These are phyloP conservation scores for Eclectus roratus DNA, from an alignment of 2,113 vertebrate genomes.

Conservation along the genomic window DNA sequence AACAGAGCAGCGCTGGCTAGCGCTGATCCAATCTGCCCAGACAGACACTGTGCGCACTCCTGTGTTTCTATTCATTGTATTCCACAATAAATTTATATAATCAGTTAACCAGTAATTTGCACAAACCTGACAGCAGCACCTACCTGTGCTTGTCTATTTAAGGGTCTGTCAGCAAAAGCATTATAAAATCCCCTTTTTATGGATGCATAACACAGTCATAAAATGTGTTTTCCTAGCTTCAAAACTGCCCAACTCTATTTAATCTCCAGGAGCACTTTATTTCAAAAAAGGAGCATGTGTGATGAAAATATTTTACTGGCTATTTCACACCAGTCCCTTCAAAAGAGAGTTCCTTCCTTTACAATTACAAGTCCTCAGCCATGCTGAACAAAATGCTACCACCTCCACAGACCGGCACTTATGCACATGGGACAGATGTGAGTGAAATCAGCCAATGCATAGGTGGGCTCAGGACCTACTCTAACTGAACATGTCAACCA, in stretches of 20 bases:
- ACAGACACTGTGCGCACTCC: not conserved
- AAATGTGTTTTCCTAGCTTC: slow-evolving; percentile 8
- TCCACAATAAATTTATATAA: not conserved
- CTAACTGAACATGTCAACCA: not conserved
- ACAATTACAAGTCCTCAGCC: not conserved
- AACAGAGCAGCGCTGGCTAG: not conserved
- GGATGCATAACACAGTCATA: not conserved
- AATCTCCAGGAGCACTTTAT: not conserved
- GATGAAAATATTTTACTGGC: not conserved
- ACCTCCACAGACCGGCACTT: not conserved
- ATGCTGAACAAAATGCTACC: not conserved
- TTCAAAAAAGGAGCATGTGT: not conserved
- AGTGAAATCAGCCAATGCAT: not conserved
- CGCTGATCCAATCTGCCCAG: not conserved
- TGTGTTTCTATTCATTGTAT: not conserved
- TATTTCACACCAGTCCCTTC: not conserved
- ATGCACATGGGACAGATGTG: accelerated
- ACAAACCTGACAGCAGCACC: not conserved
- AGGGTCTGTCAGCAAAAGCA: not conserved
- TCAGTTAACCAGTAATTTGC: slow-evolving; percentile 39
- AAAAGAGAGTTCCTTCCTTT: not conserved
- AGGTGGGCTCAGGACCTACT: not conserved
- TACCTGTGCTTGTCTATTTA: not conserved
- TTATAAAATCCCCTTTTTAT: slow-evolving; percentile 22
- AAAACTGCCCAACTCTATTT: not conserved